Percentiles rank a stretch among this genome's conserved stretches.
Conservation (phyloP, 2,797 vertebrate genomes). For the Myoxocephalus aenaeus region DNA sequence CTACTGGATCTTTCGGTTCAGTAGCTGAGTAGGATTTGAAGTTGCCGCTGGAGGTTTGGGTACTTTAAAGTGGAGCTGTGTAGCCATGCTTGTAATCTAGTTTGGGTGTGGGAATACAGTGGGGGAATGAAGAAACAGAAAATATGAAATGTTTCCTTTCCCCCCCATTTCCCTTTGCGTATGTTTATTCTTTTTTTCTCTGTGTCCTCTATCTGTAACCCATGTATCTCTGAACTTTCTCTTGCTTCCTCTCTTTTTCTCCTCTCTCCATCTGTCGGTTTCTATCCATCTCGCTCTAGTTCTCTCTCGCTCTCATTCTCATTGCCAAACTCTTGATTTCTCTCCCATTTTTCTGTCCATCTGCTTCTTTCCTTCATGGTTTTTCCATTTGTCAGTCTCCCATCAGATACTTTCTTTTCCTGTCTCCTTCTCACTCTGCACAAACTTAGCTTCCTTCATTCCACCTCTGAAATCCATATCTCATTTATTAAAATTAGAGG, state of each 20-base stretch:
- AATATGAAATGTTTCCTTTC: background rate
- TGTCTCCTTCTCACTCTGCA: background rate
- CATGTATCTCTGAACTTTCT: slow-evolving; percentile 13
- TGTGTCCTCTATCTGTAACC: slow-evolving; percentile 5
- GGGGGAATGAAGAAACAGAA: slow-evolving; percentile 33
- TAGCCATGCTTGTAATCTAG: slow-evolving; percentile 61
- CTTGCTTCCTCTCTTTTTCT: background rate
- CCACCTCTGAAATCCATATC: background rate
- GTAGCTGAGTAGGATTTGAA: slow-evolving; percentile 49
- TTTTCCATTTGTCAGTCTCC: background rate
- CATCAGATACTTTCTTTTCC: background rate
- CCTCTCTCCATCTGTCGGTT: slow-evolving; percentile 14
- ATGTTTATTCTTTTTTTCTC: slow-evolving; percentile 25
- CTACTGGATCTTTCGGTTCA: slow-evolving; percentile 54
- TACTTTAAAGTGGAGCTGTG: slow-evolving; percentile 52
- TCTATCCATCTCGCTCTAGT: background rate
- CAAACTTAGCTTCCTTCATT: background rate
- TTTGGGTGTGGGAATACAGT: slow-evolving; percentile 40
- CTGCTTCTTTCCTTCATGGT: background rate
- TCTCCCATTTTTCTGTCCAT: background rate
- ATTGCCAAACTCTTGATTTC: slow-evolving; percentile 5
- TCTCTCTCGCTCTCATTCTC: background rate
- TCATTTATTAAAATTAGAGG: background rate
- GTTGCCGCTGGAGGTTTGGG: slow-evolving; percentile 51
- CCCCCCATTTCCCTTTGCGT: background rate